phyloP scores from a whole-genome alignment of 2,888 invertebrate genomes.

The Papilio gigon region DNA sequence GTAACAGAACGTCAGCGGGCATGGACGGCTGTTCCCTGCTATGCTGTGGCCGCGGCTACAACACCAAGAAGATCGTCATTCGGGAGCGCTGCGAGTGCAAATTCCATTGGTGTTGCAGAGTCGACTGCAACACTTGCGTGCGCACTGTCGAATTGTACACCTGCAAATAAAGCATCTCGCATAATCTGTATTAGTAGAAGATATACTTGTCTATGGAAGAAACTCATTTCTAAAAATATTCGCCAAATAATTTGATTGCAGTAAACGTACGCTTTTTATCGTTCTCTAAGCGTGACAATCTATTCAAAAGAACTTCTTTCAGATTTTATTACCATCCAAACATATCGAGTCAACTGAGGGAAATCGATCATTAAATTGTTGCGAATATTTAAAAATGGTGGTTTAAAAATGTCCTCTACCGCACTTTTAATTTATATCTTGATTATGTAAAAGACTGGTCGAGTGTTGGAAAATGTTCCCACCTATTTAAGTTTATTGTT shows the following conservation, averaged over 20 bases:
- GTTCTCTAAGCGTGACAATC: neutral
- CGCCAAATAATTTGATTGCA: neutral
- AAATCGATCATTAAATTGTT: no score
- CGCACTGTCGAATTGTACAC: conserved; percentile 90
- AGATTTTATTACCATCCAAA: neutral
- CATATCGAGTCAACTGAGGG: no score
- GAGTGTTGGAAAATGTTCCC: conserved; percentile 19
- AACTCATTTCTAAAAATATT: neutral
- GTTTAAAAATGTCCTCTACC: neutral
- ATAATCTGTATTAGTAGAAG: neutral
- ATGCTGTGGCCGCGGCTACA: conserved; percentile 97
- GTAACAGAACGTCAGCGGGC: conserved; percentile 88
- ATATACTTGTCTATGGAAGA: neutral
- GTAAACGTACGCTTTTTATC: neutral
- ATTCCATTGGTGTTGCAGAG: conserved; percentile 98
- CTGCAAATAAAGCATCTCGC: conserved; percentile 85
- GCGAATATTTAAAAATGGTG: no score
- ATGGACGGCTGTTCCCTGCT: conserved; percentile 93
- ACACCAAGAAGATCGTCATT: conserved; percentile 89
- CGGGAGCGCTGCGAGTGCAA: conserved; percentile 95
- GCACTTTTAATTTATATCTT: neutral
- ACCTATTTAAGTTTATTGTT: conserved; percentile 21
- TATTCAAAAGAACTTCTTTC: neutral
- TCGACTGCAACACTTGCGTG: conserved; percentile 95
- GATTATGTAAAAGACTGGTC: neutral